Base-by-base conservation (phyloP, 2,888 invertebrate genomes). In the Apotomis betuletana region DNA sequence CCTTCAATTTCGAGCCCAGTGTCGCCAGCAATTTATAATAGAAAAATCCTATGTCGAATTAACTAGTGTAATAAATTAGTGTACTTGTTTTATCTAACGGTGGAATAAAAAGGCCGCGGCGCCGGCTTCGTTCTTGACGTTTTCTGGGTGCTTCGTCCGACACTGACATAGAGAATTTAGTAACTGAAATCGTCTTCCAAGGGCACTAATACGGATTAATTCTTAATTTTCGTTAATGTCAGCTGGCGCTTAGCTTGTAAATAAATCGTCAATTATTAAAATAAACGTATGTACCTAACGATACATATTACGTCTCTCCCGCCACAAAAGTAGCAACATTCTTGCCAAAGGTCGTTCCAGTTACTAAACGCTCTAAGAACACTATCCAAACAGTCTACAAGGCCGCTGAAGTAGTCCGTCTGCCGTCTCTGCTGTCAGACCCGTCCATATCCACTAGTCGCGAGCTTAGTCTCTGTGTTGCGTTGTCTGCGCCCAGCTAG, bases 1-100 rank as follows among this genome's bases (percentile, higher is more conserved):
- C 71, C 70, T 6, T 70, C 15, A 49, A 12, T 38, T 59, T 55
- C 65, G 70, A 67, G 70, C 63, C 64, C 64, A 41, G 58, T 51
- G 52, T 68, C 67, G 60, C 61, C 69, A 46, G 65, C 65, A 46
- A 63, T 62, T 67, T 51, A 67, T 51, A 64, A 51, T 71, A 67
- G 59, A 61, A 65, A 70, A 61, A 51, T 55, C 55, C 55, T 70
- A 62, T 65, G 38, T 60, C 58, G 57, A 69, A 73, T 73, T 59
- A 73, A 54, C 74, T 64, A 69, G 27, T 46, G 63, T 58, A 68
- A 67, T 64, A 64, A 71, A 71, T 71, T 62, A 71, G 67, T 64
- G 59, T 69, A 69, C 57, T 69, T 51, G 51, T 63, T 65, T 65
- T 57, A 41, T 61, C 55, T 57, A 51, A 67, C 15, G 44, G 70